A percentile compares a stretch with the other conserved stretches of the same genome.
These are phyloP conservation scores for Agrotis puta DNA, from an alignment of 2,888 invertebrate genomes.

Conservation along the genomic window DNA sequence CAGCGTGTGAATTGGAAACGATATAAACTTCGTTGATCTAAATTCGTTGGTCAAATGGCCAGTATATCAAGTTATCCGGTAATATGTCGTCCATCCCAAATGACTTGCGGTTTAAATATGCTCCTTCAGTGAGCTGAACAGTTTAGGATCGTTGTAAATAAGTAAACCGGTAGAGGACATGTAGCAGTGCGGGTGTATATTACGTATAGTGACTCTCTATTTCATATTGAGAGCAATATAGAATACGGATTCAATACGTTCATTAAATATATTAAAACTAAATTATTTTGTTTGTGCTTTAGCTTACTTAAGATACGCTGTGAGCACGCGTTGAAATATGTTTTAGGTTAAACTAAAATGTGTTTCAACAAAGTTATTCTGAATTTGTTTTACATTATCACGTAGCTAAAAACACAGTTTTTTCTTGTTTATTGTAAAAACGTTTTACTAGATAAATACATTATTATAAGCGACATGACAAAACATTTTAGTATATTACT, in stretches of 20 bases:
- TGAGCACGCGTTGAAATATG: conserved; percentile 31
- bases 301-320: conserved; percentile 25
- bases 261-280: conserved; percentile 15
- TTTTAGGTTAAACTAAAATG: conserved; percentile 30
- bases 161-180: conserved; percentile 8
- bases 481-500: conserved; percentile 55
- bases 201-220: conserved; percentile 69
- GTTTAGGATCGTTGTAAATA: conserved; percentile 44
- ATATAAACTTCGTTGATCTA: background rate
- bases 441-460: conserved; percentile 40
- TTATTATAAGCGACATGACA: conserved; percentile 66
- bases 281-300: conserved; percentile 47
- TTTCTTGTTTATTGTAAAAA: conserved; percentile 53
- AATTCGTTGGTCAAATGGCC: conserved; percentile 11
- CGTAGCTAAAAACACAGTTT: conserved; percentile 35
- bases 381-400: conserved; percentile 28
- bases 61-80: conserved; percentile 8
- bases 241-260: conserved; percentile 32
- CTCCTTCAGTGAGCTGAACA: conserved; percentile 36
- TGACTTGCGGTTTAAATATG: conserved; percentile 1
- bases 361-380: conserved; percentile 23
- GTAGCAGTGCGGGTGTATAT: conserved; percentile 58
- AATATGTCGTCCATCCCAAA: conserved; percentile 18
- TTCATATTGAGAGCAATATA: conserved; percentile 68
- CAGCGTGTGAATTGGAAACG: conserved; percentile 32